Percentiles rank a stretch among this genome's conserved stretches.
phyloP scores from a whole-genome alignment of 2,888 invertebrate genomes.

The Orthosia incerta region DNA sequence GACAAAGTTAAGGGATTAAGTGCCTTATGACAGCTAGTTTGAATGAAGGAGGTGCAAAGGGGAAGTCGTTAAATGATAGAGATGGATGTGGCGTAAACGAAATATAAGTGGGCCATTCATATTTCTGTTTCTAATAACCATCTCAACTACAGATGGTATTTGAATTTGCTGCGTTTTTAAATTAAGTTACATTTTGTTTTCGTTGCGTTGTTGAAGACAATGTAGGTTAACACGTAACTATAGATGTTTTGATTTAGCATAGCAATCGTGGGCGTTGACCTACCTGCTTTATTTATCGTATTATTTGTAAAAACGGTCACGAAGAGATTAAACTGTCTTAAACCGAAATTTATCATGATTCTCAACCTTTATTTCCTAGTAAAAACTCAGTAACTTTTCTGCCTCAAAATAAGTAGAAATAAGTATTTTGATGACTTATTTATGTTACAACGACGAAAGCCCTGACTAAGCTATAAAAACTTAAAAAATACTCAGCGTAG shows the following conservation, averaged over 20 bases:
- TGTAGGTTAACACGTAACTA: no score
- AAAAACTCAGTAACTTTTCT: no score
- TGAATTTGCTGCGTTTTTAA: neutral
- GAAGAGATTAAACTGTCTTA: no score
- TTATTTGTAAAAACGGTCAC: no score
- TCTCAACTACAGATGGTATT: constrained; percentile 37
- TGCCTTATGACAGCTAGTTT: constrained; percentile 56
- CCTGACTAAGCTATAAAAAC: neutral
- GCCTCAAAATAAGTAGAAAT: no score
- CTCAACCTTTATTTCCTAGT: no score
- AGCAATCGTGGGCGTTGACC: no score
- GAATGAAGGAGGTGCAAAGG: constrained; percentile 50
- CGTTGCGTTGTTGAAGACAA: no score
- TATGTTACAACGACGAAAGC: neutral
- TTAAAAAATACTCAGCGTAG: neutral
- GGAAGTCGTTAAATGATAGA: constrained; percentile 63
- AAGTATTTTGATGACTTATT: neutral
- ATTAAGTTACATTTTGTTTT: no score
- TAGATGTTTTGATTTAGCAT: no score
- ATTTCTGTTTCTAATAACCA: constrained; percentile 58
- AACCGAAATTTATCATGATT: no score
- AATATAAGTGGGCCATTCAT: constrained; percentile 54
- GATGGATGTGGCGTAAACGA: constrained; percentile 62
- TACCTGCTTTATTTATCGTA: no score
- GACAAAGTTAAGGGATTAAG: constrained; percentile 60